These are phyloP conservation scores for Danaus melanippus DNA, from an alignment of 1,140 invertebrate species.

Conservation along the genomic window DNA sequence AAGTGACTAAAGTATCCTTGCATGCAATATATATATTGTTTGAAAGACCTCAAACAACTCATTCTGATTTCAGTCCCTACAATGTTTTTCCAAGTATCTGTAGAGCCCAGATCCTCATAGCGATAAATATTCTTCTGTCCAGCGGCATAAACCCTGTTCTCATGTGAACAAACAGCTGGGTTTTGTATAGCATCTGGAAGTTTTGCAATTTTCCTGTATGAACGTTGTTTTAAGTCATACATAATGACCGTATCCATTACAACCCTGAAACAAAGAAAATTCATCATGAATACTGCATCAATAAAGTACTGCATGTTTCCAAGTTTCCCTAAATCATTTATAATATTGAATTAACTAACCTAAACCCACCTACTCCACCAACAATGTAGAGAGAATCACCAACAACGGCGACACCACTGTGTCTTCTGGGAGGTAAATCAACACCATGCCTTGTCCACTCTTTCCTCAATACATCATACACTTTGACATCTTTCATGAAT, in stretches of 20 bases:
- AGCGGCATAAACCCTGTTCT: constrained; percentile 38
- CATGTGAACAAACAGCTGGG: constrained; percentile 42
- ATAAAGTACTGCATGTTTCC: background rate
- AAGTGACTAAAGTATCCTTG: constrained; percentile 51
- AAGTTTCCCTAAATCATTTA: background rate
- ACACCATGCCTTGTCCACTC: constrained; percentile 51
- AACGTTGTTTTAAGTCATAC: constrained; percentile 47
- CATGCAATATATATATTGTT: constrained; percentile 48
- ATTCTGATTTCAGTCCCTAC: constrained; percentile 38
- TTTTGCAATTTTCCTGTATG: constrained; percentile 41
- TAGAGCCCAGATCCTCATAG: constrained; percentile 32
- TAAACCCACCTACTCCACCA: constrained; percentile 57
- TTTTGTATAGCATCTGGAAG: constrained; percentile 49
- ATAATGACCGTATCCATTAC: constrained; percentile 39
- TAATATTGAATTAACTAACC: constrained; percentile 32
- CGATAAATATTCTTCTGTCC: constrained; percentile 49
- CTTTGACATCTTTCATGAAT: constrained; percentile 50
- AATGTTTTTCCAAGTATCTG: constrained; percentile 35
- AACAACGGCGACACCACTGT: constrained; percentile 42
- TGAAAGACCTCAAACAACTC: constrained; percentile 41
- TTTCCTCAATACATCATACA: constrained; percentile 48
- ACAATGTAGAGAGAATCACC: constrained; percentile 46
- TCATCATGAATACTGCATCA: constrained; percentile 9
- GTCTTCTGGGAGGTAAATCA: constrained; percentile 41
- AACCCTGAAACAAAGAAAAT: constrained; percentile 39